Evolutionary conservation across 2,797 vertebrate species (phyloP).

Genomic region (Tokudaia tokunoshimensis): DNA sequence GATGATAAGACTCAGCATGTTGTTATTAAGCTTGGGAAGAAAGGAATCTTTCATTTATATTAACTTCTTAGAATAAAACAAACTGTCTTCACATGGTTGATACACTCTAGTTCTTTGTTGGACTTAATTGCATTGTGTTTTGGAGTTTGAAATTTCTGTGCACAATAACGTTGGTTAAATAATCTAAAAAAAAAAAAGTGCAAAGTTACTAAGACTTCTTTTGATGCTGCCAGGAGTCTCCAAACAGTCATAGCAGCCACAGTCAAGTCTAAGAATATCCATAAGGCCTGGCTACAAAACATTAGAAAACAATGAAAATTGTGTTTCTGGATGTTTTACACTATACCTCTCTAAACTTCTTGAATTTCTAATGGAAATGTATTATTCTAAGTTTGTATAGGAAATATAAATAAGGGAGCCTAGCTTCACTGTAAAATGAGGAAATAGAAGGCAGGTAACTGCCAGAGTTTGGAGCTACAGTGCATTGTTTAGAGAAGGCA

Average conservation of each 20-base stretch:
- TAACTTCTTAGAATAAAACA: background rate
- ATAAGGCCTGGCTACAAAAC: background rate
- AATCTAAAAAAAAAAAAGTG: background rate
- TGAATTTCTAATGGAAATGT: background rate
- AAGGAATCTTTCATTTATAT: constrained; percentile 34
- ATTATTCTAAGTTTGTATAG: background rate
- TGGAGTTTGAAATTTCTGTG: background rate
- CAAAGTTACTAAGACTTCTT: background rate
- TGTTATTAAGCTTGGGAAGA: background rate
- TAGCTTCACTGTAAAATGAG: background rate
- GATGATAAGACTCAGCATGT: background rate
- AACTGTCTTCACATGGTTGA: background rate
- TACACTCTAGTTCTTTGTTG: background rate
- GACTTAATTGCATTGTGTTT: constrained; percentile 14
- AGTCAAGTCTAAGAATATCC: background rate
- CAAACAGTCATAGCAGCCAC: background rate
- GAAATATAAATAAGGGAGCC: background rate
- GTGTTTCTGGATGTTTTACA: background rate
- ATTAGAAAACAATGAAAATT: background rate
- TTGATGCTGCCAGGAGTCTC: background rate
- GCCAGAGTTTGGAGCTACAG: accelerated
- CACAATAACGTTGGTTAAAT: background rate
- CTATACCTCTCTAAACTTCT: background rate
- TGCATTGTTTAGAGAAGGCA: background rate
- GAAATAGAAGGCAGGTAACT: background rate